Conservation (phyloP, 2,113 vertebrate genomes). For the Murina feae region DNA sequence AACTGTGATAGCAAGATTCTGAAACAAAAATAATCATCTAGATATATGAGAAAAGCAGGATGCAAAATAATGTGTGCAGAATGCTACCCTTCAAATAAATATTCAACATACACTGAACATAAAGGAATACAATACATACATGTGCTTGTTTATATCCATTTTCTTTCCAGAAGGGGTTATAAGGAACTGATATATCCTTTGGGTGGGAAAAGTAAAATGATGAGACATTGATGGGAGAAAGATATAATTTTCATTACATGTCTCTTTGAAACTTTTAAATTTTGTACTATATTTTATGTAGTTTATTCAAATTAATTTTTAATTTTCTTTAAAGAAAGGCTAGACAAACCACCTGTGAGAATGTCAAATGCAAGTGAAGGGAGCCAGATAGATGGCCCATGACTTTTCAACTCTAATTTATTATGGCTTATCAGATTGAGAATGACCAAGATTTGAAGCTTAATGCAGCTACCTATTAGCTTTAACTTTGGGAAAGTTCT, state of each 20-base stretch:
- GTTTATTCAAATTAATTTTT: background rate
- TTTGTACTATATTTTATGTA: background rate
- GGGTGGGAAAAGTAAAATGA: background rate
- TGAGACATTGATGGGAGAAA: background rate
- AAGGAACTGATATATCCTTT: background rate
- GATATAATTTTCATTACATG: background rate
- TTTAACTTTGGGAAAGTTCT: slow-evolving; percentile 1
- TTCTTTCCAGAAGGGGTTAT: background rate
- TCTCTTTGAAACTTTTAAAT: background rate
- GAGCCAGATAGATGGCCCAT: background rate
- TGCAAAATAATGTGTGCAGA: background rate
- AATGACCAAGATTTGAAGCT: background rate
- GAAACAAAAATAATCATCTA: background rate
- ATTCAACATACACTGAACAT: background rate
- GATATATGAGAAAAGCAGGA: background rate
- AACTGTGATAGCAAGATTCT: background rate
- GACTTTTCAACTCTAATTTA: background rate
- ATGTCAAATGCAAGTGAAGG: background rate
- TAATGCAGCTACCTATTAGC: background rate
- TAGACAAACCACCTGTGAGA: background rate
- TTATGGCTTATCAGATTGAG: background rate
- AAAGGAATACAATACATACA: background rate
- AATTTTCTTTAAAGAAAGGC: background rate
- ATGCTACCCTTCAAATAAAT: background rate
- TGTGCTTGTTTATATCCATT: background rate